phyloP scores from a whole-genome alignment of 2,113 vertebrate species.

The Apodemus sylvaticus region DNA sequence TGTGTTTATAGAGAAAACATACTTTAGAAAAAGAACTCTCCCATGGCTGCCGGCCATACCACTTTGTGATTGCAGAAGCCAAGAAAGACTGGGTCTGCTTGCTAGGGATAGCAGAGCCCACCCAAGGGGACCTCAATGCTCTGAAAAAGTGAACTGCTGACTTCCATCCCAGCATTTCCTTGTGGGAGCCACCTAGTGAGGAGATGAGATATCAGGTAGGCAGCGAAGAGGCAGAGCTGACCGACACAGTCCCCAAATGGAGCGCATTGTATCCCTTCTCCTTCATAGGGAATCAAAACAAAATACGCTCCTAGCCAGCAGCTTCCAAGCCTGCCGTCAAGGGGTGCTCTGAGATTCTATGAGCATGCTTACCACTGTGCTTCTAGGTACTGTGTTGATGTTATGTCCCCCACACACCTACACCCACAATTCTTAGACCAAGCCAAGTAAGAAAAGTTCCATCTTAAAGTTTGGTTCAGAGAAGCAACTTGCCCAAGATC shows the following conservation, averaged over 20 bases:
- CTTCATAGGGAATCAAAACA: neutral
- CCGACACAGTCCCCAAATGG: neutral
- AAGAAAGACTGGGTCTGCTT: neutral
- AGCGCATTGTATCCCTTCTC: neutral
- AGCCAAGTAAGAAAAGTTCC: neutral
- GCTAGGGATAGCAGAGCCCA: constrained; percentile 16
- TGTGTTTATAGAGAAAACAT: constrained; percentile 79
- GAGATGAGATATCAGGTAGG: neutral
- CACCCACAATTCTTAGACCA: neutral
- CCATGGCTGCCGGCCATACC: constrained; percentile 55
- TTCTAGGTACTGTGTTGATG: neutral
- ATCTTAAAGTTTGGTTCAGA: constrained; percentile 2
- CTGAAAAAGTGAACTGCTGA: neutral
- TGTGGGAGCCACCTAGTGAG: neutral
- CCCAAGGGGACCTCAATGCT: neutral
- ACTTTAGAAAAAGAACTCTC: constrained; percentile 74
- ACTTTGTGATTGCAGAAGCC: constrained; percentile 59
- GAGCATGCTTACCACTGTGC: neutral
- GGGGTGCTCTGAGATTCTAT: neutral
- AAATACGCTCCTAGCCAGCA: neutral
- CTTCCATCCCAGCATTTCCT: neutral
- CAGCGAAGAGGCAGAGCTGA: neutral
- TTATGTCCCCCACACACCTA: neutral
- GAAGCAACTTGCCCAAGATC: neutral
- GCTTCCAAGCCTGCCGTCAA: neutral